phyloP scores from a whole-genome alignment of 2,113 vertebrate genomes.

The Eretmodus cyanostictus region DNA sequence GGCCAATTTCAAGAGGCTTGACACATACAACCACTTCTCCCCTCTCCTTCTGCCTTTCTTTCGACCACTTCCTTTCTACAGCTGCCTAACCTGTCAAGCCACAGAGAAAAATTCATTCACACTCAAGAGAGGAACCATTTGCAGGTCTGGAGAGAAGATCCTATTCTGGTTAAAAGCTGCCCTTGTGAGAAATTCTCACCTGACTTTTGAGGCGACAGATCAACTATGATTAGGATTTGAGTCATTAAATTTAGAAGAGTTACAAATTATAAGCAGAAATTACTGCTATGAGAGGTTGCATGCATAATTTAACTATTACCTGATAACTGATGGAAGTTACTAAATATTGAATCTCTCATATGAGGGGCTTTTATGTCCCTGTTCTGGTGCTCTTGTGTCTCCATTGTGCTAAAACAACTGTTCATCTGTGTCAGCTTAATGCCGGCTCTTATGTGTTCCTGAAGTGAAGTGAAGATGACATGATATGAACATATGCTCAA shows the following conservation, averaged over 20 bases:
- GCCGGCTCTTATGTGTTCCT: background rate
- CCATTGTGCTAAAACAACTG: background rate
- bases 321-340: background rate
- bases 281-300: background rate
- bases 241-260: background rate
- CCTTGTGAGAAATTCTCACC: background rate
- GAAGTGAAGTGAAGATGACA: constrained; percentile 24
- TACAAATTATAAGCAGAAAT: background rate
- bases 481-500: constrained; percentile 49
- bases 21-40: constrained; percentile 37
- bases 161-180: background rate
- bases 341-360: background rate
- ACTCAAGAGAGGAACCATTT: constrained; percentile 36
- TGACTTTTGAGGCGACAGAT: background rate
- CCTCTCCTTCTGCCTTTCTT: background rate
- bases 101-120: constrained; percentile 32
- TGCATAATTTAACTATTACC: background rate
- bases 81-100: constrained; percentile 38
- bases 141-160: constrained; percentile 3
- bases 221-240: background rate
- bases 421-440: background rate
- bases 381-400: background rate
- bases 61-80: background rate
- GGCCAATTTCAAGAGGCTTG: constrained; percentile 54
- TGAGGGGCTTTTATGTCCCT: background rate